Percentiles rank a stretch among this genome's conserved stretches.
phyloP scores from a whole-genome alignment of 2,888 invertebrate genomes.

The Stramonita haemastoma region DNA sequence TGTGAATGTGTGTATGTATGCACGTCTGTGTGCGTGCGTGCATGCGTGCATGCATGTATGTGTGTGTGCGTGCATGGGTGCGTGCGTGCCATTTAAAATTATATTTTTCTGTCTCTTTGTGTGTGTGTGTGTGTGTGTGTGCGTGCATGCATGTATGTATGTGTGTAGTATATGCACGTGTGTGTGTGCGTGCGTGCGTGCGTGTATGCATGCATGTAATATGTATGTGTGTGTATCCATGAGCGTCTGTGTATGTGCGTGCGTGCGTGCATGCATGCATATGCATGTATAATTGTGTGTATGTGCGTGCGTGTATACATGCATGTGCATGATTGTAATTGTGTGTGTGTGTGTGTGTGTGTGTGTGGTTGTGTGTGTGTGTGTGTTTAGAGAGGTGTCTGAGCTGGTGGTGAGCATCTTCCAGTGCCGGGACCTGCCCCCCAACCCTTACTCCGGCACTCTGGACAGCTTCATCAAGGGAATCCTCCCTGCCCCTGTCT shows the following conservation, averaged over 20 bases:
- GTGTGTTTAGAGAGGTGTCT: slow-evolving; percentile 78
- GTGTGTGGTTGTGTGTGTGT: background rate
- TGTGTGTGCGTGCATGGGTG: background rate
- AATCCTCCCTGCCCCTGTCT: slow-evolving; percentile 85
- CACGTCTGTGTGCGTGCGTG: background rate
- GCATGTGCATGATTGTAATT: background rate
- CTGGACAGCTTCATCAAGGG: slow-evolving; percentile 88
- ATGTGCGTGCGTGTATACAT: background rate
- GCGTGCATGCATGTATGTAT: too few relatives aligned
- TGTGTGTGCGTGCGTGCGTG: too few relatives aligned
- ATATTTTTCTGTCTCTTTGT: too few relatives aligned
- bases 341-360: background rate
- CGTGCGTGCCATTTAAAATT: too few relatives aligned
- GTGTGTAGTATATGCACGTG: too few relatives aligned
- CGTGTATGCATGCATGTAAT: background rate
- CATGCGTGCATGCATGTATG: background rate
- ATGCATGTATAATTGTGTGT: background rate
- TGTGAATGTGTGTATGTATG: background rate
- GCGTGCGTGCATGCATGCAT: background rate
- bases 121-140: too few relatives aligned
- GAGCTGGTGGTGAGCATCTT: slow-evolving; percentile 85
- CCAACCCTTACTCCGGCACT: slow-evolving; percentile 80
- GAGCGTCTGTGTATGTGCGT: background rate
- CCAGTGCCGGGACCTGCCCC: slow-evolving; percentile 86
- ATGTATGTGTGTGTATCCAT: too few relatives aligned